Base-by-base conservation (phyloP, 2,113 vertebrate genomes). In the Clarias macrocephalus region DNA sequence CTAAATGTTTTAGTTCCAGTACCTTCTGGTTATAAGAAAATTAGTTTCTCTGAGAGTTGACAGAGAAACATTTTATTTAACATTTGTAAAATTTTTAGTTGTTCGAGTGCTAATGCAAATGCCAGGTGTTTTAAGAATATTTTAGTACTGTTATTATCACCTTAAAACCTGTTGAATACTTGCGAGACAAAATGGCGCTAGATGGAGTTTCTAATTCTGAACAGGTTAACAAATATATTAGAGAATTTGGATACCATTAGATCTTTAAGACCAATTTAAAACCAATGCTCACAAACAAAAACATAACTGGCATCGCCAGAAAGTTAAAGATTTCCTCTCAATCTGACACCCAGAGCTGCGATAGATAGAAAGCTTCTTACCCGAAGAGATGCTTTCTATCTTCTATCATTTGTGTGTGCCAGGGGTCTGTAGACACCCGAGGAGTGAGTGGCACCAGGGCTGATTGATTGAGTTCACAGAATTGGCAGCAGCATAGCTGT, bases 401-500 rank as follows among this genome's bases (percentile, higher is more conserved):
- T n/a, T n/a, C n/a, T n/a, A n/a, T n/a, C 91, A 92, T 90, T 7
- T 48, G 89, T 91, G 89, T 90, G 93, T 90, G 92, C 88, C 91
- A 85, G 85, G 81, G 7, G 0, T 60, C 79, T 37, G 19, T 60
- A 80, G 56, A 60, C 56, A 80, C 76, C 5, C 18, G 2, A 37
- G 89, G 90, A 77, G 54, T 95, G 91, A 95, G 19, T 37, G 73
- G 56, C 89, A 90, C 91, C 93, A 92, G 89, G 88, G 90, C 42
- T 33, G 93, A 95, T 93, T 87, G 86, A 89, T 93, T 87, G 86
- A 89, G 90, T 96, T 96, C 93, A 93, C 91, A 94, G 94, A 96
- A 95, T 82, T 90, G 88, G 37, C 91, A 88, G 80, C 88, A 94
- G 94, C 95, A 95, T 94, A 96, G 91, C 82, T 91, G 93, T 95